Base-by-base conservation (phyloP, 1,140 invertebrate species). In the Bombus superbus region DNA sequence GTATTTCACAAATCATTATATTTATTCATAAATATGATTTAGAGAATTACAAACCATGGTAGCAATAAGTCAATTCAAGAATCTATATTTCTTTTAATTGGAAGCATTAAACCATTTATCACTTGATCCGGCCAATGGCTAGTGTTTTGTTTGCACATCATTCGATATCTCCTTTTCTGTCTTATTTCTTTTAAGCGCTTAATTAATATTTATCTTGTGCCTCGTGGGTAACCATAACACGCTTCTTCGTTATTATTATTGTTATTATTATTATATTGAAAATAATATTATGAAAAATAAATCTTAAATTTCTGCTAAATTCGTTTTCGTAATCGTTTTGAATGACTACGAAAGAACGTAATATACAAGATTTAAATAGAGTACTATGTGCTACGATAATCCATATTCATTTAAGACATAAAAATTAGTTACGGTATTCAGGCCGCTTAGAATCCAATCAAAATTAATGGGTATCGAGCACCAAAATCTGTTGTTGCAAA, bases 71-170 rank as follows among this genome's bases (percentile, higher is more conserved):
- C 78, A 88, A 85, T 77, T 75, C 66, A 85, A 83, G 75, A 88
- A 47, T 83, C 83, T 90, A 90, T 89, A 85, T 82, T 86, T 88
- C 72, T 75, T 90, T 78, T 86, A 88, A 90, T 81, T 90, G 89
- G 89, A 90, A 90, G 89, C 89, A 88, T 90, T 72, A 90, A 90
- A 90, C 72, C 89, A 90, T 81, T 83, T 87, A 89, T 89, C 89
- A 88, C 77, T 83, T 90, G 71, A n/a, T 82, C 69, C n/a, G 68
- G 69, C 81, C 84, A 88, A 78, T 83, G 81, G 86, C 76, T 90
- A 90, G 83, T 88, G 73, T 90, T 85, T 73, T 13, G 38, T 87
- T 90, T 86, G 77, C 66, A 71, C 72, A 88, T 89, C 68, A 32
- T 90, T 88, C 86, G 80, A 90, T 86, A 83, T 15, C 15, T 35